Percentiles rank a stretch among this genome's conserved stretches.
These are phyloP conservation scores for Acleris cristana DNA, from an alignment of 2,888 invertebrate genomes.

Conservation along the genomic window DNA sequence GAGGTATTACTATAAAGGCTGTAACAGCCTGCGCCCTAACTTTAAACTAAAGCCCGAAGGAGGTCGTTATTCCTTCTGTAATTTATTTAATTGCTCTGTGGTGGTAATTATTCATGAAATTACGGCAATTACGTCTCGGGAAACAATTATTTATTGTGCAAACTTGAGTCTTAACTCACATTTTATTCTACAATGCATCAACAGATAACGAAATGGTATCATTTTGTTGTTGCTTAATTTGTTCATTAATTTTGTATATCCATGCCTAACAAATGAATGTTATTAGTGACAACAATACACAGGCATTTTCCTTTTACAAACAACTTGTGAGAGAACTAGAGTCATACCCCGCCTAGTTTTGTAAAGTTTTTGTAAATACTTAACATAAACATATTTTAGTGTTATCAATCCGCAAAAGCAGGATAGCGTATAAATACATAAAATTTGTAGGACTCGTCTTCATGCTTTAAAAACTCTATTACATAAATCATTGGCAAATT, in stretches of 20 bases:
- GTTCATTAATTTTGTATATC: slow-evolving; percentile 43
- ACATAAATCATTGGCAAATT: no score
- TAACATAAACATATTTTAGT: no score
- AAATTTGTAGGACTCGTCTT: no score
- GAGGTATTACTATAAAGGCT: slow-evolving; percentile 58
- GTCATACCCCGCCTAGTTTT: no score
- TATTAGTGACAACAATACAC: no score
- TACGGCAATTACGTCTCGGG: slow-evolving; percentile 82
- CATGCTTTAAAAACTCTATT: no score
- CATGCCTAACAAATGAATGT: slow-evolving; percentile 14
- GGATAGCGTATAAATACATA: no score
- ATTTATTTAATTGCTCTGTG: slow-evolving; percentile 84
- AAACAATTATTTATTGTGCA: slow-evolving; percentile 84
- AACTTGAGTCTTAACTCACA: slow-evolving; percentile 82
- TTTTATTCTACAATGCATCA: slow-evolving; percentile 79
- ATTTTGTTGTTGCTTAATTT: slow-evolving; percentile 46
- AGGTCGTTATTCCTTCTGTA: slow-evolving; percentile 80
- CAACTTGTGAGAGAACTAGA: no score
- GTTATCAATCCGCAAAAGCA: no score
- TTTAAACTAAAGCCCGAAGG: slow-evolving; percentile 78
- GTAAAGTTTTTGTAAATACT: no score
- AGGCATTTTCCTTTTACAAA: no score
- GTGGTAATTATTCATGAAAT: slow-evolving; percentile 84
- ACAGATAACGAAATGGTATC: slow-evolving; percentile 69
- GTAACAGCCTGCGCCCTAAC: slow-evolving; percentile 75